Conservation (phyloP, 2,888 invertebrate species). For the Empis stercorea region DNA sequence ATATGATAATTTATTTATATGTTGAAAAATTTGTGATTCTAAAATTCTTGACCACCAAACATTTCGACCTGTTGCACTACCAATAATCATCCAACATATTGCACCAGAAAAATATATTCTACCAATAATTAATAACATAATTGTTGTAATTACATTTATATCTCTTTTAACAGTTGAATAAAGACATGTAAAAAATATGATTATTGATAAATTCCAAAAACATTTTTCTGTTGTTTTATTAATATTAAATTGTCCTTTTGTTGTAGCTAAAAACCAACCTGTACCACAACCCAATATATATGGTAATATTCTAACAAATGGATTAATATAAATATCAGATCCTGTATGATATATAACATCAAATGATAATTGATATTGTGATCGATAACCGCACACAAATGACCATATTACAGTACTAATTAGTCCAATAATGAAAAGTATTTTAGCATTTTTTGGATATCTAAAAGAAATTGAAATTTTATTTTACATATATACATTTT, state of each 20-base stretch:
- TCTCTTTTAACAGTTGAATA: slow-evolving; percentile 32
- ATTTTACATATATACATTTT: background rate
- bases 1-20: slow-evolving; percentile 43
- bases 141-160: slow-evolving; percentile 36
- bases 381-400: slow-evolving; percentile 22
- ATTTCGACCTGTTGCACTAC: slow-evolving; percentile 42
- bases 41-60: slow-evolving; percentile 33
- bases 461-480: slow-evolving; percentile 14
- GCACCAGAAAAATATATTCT: slow-evolving; percentile 42
- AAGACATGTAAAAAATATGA: slow-evolving; percentile 28
- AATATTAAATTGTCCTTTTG: slow-evolving; percentile 21
- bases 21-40: slow-evolving; percentile 31
- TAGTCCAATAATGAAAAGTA: slow-evolving; percentile 15
- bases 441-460: slow-evolving; percentile 23
- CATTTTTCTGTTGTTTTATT: slow-evolving; percentile 23
- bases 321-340: slow-evolving; percentile 39
- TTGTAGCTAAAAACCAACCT: slow-evolving; percentile 34
- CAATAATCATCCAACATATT: slow-evolving; percentile 43
- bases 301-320: slow-evolving; percentile 40
- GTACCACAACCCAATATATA: slow-evolving; percentile 38
- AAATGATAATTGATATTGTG: slow-evolving; percentile 30
- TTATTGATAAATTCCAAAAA: slow-evolving; percentile 27
- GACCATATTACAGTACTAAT: slow-evolving; percentile 25
- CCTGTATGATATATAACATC: slow-evolving; percentile 32
- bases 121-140: slow-evolving; percentile 39